Evolutionary conservation across 1,140 invertebrate genomes (phyloP).

Genomic region (Leptinotarsa texana): DNA sequence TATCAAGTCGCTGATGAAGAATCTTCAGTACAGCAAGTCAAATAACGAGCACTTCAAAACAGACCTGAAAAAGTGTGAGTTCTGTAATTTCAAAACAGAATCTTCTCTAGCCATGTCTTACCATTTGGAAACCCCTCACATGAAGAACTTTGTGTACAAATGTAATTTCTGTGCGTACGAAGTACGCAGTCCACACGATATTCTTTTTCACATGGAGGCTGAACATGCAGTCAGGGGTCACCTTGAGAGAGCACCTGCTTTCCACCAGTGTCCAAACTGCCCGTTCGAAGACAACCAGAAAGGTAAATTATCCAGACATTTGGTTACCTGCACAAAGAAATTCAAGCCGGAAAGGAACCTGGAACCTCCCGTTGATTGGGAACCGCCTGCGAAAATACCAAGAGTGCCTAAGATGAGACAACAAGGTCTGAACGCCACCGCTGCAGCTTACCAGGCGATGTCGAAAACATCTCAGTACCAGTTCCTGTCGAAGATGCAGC

Average conservation of each 20-base stretch:
- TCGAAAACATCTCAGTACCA: constrained; percentile 58
- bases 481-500: constrained; percentile 39
- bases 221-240: constrained; percentile 80
- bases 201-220: constrained; percentile 89
- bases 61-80: constrained; percentile 81
- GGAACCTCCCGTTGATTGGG: constrained; percentile 84
- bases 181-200: constrained; percentile 82
- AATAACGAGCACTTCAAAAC: constrained; percentile 82
- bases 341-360: constrained; percentile 80
- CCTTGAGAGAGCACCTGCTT: constrained; percentile 81
- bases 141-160: constrained; percentile 82
- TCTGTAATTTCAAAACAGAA: constrained; percentile 92
- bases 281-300: constrained; percentile 94
- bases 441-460: constrained; percentile 55
- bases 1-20: constrained; percentile 79
- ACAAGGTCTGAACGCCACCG: constrained; percentile 51
- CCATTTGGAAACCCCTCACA: constrained; percentile 91
- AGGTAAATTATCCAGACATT: constrained; percentile 87
- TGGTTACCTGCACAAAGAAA: constrained; percentile 87
- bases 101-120: constrained; percentile 83
- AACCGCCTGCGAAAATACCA: constrained; percentile 90
- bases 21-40: constrained; percentile 84
- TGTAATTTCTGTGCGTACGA: constrained; percentile 88
- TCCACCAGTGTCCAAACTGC: constrained; percentile 92
- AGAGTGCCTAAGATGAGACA: constrained; percentile 65